phyloP scores from a whole-genome alignment of 2,888 invertebrate genomes.

The Neoitamus cyanurus region DNA sequence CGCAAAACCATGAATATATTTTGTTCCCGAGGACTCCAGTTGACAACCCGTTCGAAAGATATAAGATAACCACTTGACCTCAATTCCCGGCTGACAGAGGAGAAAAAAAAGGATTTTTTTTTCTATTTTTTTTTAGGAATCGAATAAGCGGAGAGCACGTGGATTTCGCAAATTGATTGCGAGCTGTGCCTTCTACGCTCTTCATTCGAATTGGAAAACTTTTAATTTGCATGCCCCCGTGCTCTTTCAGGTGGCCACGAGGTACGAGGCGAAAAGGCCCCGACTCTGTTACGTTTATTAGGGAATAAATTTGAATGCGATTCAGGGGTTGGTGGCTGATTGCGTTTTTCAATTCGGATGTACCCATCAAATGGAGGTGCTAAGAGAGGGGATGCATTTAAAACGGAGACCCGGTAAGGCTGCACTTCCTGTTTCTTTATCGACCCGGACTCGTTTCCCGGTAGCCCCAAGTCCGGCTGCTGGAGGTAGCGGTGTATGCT shows the following conservation, averaged over 20 bases:
- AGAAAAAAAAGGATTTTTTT: not conserved
- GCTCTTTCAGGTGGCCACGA: not conserved
- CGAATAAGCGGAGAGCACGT: not conserved
- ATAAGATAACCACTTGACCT: constrained; percentile 1
- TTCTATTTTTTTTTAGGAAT: not conserved
- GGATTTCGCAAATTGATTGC: constrained; percentile 1
- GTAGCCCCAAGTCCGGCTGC: not conserved
- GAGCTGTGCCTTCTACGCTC: not conserved
- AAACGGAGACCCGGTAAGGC: not conserved
- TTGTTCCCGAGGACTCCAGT: not conserved
- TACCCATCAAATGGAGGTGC: constrained; percentile 3
- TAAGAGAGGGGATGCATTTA: constrained; percentile 3
- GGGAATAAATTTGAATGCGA: constrained; percentile 35
- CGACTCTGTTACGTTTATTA: constrained; percentile 14
- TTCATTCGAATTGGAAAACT: not conserved
- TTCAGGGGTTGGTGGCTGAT: constrained; percentile 20
- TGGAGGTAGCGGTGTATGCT: no score
- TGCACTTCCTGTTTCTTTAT: constrained; percentile 3
- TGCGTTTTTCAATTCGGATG: constrained; percentile 17
- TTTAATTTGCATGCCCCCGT: constrained; percentile 9
- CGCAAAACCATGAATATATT: not conserved
- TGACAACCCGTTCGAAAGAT: not conserved
- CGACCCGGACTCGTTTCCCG: not conserved
- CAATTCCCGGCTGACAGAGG: not conserved
- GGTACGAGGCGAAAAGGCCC: not conserved